These are phyloP conservation scores for Lates calcarifer DNA, from an alignment of 2,113 vertebrate species.

Conservation along the genomic window DNA sequence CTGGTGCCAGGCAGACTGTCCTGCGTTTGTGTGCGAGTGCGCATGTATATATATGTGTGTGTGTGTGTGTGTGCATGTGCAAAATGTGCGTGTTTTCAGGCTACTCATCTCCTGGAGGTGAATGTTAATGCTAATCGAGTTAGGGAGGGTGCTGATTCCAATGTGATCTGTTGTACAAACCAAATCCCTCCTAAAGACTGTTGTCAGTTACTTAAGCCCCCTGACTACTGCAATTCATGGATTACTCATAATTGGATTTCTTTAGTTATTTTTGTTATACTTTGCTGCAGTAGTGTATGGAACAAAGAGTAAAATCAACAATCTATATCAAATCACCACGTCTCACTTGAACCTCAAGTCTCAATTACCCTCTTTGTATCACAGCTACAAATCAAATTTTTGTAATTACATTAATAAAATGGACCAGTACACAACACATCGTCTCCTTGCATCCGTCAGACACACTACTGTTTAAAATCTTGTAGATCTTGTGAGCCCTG, in stretches of 20 bases:
- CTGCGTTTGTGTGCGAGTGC: slow-evolving; percentile 59
- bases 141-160: slow-evolving; percentile 63
- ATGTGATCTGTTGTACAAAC: slow-evolving; percentile 63
- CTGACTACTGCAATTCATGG: slow-evolving; percentile 52
- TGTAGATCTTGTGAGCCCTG: neutral
- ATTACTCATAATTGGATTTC: slow-evolving; percentile 73
- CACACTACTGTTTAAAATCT: neutral
- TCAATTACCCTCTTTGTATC: neutral
- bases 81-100: slow-evolving; percentile 55
- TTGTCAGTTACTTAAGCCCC: slow-evolving; percentile 66
- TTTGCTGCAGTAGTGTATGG: slow-evolving; percentile 13
- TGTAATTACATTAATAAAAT: neutral
- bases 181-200: slow-evolving; percentile 65
- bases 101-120: slow-evolving; percentile 64
- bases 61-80: slow-evolving; percentile 30
- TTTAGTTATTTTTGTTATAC: slow-evolving; percentile 52
- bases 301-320: slow-evolving; percentile 16
- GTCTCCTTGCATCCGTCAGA: neutral
- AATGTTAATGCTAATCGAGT: slow-evolving; percentile 70
- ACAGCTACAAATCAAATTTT: neutral
- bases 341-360: neutral
- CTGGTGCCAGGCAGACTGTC: slow-evolving; percentile 89
- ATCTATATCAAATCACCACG: neutral
- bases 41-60: slow-evolving; percentile 32
- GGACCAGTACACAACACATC: neutral